phyloP scores from a whole-genome alignment of 2,888 invertebrate genomes.

The Coelogynopora nodosa region DNA sequence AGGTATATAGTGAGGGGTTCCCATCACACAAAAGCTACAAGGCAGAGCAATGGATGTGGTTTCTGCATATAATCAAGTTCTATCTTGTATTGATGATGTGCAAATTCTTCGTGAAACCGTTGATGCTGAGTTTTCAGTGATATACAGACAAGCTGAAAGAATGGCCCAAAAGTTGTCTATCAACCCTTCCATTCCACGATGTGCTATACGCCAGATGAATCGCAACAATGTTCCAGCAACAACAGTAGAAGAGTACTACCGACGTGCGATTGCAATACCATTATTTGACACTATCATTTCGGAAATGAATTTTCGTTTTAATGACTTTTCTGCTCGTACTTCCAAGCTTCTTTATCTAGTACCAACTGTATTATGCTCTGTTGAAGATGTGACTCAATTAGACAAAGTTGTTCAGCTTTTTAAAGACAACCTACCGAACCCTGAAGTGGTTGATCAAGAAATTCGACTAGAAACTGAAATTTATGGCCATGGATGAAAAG shows the following conservation, averaged over 20 bases:
- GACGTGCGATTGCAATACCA: background rate
- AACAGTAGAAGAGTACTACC: constrained; percentile 9
- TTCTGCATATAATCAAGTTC: constrained; percentile 10
- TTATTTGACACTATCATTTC: background rate
- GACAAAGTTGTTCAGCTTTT: background rate
- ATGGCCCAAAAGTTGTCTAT: background rate
- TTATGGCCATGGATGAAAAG: background rate
- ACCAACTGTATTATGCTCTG: constrained; percentile 19
- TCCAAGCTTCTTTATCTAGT: constrained; percentile 14
- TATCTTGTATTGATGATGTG: constrained; percentile 2
- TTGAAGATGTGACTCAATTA: background rate
- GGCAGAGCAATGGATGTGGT: constrained; percentile 3
- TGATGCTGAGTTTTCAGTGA: constrained; percentile 14
- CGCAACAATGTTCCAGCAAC: constrained; percentile 16
- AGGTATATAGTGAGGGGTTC: too few relatives aligned
- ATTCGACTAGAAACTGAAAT: background rate
- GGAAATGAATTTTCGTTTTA: constrained; percentile 13
- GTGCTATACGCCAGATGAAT: constrained; percentile 20
- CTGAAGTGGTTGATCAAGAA: background rate
- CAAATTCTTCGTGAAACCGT: constrained; percentile 16
- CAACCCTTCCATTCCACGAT: constrained; percentile 18
- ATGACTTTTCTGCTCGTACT: constrained; percentile 12
- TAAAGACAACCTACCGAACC: constrained; percentile 1
- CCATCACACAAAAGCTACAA: background rate
- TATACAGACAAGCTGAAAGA: background rate